Percentiles rank a stretch among this genome's conserved stretches.
phyloP scores from a whole-genome alignment of 2,113 vertebrate genomes.

The Menura novaehollandiae region DNA sequence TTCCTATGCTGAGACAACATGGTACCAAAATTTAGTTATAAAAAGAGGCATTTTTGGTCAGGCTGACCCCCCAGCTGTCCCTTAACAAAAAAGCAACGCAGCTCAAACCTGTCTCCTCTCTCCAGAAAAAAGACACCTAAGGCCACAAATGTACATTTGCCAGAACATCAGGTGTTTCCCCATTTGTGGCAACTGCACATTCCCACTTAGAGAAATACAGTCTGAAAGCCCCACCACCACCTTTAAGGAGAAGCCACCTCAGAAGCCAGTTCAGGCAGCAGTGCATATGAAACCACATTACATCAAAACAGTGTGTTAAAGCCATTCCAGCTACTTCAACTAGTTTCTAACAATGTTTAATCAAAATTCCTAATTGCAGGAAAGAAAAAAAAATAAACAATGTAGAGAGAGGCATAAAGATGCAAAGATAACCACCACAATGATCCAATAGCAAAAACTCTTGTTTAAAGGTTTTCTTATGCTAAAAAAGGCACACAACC shows the following conservation, averaged over 20 bases:
- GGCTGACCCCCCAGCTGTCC: slow-evolving; percentile 25
- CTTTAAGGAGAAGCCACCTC: neutral
- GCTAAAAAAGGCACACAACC: slow-evolving; percentile 73
- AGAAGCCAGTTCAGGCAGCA: slow-evolving; percentile 19
- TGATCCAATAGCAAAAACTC: slow-evolving; percentile 58
- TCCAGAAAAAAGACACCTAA: slow-evolving; percentile 14
- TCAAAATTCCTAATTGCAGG: slow-evolving; percentile 16
- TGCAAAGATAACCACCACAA: slow-evolving; percentile 56
- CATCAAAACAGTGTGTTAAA: neutral
- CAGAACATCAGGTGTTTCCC: slow-evolving; percentile 31
- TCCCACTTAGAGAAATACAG: slow-evolving; percentile 14
- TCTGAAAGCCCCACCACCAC: neutral
- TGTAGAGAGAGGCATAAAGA: slow-evolving; percentile 43
- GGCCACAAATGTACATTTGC: slow-evolving; percentile 51
- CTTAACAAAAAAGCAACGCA: slow-evolving; percentile 33
- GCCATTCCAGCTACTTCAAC: slow-evolving; percentile 24
- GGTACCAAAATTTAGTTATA: slow-evolving; percentile 56
- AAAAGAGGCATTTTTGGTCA: slow-evolving; percentile 57
- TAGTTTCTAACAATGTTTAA: slow-evolving; percentile 35
- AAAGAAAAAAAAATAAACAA: neutral
- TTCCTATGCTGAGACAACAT: slow-evolving; percentile 49
- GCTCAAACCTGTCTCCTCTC: slow-evolving; percentile 28
- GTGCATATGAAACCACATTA: neutral
- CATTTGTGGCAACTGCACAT: slow-evolving; percentile 10
- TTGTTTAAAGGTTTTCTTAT: slow-evolving; percentile 57